These are phyloP conservation scores for Stichopus horrens DNA, from an alignment of 53 echinoderm and acorn worm species.

Conservation along the genomic window DNA sequence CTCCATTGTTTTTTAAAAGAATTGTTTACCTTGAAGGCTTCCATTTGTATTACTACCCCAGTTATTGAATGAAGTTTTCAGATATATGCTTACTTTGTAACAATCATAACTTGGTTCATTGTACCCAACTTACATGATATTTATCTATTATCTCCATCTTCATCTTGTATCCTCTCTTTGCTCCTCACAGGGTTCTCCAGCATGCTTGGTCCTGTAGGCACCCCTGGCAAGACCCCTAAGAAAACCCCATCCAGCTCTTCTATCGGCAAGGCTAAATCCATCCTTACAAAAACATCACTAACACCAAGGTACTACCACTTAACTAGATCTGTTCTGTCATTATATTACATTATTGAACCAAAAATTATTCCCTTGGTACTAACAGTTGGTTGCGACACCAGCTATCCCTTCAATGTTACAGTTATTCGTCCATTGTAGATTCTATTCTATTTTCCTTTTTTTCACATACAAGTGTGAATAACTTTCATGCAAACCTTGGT, in stretches of 20 bases:
- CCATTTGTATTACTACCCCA: no score
- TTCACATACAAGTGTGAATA: no score
- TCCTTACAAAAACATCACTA: conserved; percentile 84
- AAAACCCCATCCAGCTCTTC: conserved; percentile 87
- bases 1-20: no score
- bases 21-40: no score
- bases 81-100: no score
- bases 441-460: no score
- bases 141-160: neutral
- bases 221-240: conserved; percentile 67
- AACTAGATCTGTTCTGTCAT: neutral
- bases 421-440: no score
- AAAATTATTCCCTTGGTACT: neutral
- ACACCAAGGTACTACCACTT: conserved; percentile 78
- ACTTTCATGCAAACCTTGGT: no score
- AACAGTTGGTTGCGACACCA: neutral
- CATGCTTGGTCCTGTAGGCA: conserved; percentile 84
- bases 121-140: neutral
- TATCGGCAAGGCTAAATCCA: conserved; percentile 72
- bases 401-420: neutral
- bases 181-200: conserved; percentile 61
- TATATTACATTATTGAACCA: neutral
- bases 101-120: neutral
- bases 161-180: conserved; percentile 4
- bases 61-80: no score